Evolutionary conservation across 2,888 invertebrate species (phyloP), one percentile per base, ranked within the genome.

Genomic region (Nymphalis urticae): DNA sequence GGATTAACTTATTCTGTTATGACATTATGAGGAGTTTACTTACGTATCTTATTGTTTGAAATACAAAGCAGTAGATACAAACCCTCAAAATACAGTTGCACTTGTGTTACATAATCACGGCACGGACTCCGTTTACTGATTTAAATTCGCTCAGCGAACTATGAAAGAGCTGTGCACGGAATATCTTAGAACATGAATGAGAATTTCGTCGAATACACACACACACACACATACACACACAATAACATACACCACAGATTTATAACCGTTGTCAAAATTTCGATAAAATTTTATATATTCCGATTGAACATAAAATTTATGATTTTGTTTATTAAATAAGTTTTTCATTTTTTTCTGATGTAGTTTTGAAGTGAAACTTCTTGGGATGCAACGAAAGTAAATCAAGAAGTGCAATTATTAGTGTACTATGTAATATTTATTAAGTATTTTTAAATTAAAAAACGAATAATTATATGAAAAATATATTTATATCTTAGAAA

Each of bases 71-170:
- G 16, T 60, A 24, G 19, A 24, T 56, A 32, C 27, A 56, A 60
- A 60, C 47, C 48, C 54, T 61, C 60, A 42, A 66, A 63, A 70
- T 62, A 48, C 53, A 58, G 65, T 27, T 68, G 69, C 66, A 73
- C 67, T 70, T 56, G 60, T 61, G 64, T 70, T 73, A 66, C 68
- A 69, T 70, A 74, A 74, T 69, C 76, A 68, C 36, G 63, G 66
- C 76, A 74, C 74, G 73, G 66, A 70, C 60, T 67, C 66, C 72
- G 60, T 70, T 69, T 70, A 72, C 75, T 76, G 75, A 74, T 76
- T 76, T 73, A 76, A 75, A 76, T 75, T 75, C 75, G 71, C 68
- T 72, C 71, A 71, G 71, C 69, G 73, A 74, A 66, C 72, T 72
- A 73, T 74, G 73, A 73, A 76, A 72, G 71, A 66, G 69, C 64